Evolutionary conservation across 2,888 invertebrate genomes (phyloP), one percentile per base, ranked within the genome.

Genomic region (Stramonita haemastoma): DNA sequence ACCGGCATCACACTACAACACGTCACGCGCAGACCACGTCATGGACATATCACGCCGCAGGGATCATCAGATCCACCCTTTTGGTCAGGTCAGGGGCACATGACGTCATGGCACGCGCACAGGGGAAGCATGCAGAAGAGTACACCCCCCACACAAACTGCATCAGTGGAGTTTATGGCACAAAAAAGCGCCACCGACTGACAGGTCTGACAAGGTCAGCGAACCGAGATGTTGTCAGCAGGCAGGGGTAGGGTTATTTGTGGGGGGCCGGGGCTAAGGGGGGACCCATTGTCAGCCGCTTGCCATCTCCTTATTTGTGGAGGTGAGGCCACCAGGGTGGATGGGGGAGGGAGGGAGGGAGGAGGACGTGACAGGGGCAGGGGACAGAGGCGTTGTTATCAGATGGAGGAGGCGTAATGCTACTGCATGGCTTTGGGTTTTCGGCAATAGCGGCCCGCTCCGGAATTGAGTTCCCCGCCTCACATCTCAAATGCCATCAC

Each of bases 151-250:
- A 46, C 46, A 46, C 46, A 2, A 2, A 8, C 46, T 46, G 8
- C 46, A 46, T n/a, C 26, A 11, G 73, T 5, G 73, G 73, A 73
- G n/a, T 73, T 73, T 73, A 73, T 73, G 73, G 73, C 46, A 73
- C 73, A 73, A 73, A 73, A 73, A 73, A 73, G n/a, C 73, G 73
- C n/a, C 73, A n/a, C 73, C n/a, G 73, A 73, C 73, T 73, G 73
- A 73, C 73, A 73, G n/a, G n/a, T 1, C 73, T 73, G 73, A 73
- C 73, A 73, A n/a, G 73, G 73, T 73, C 73, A 46, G 73, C n/a
- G 26, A n/a, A 73, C 73, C 73, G n/a, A 73, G 73, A 73, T 73
- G n/a, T 73, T 73, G 73, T 73, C 73, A 73, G 73, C n/a, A n/a
- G n/a, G 26, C 11, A 11, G n/a, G 73, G 60, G 73, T 73, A 13